These are phyloP conservation scores for Drosophila parvula DNA, from an alignment of 1,140 invertebrate species.

Conservation along the genomic window DNA sequence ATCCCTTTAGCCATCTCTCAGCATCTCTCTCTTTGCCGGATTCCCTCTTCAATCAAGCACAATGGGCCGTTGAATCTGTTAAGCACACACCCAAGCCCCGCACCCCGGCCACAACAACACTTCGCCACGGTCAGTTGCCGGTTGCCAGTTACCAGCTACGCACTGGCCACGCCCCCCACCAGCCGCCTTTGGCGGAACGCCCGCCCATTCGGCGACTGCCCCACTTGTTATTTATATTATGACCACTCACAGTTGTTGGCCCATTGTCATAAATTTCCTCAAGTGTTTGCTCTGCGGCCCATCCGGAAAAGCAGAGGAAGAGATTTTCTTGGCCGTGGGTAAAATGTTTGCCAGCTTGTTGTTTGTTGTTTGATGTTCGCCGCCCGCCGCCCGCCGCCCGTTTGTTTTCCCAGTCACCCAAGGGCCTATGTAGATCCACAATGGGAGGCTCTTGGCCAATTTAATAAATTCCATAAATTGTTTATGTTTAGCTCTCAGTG, in stretches of 20 bases:
- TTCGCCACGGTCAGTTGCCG: conserved; percentile 72
- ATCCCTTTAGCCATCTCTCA: conserved; percentile 42
- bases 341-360: conserved; percentile 44
- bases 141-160: conserved; percentile 55
- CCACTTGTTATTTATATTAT: conserved; percentile 81
- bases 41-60: conserved; percentile 67
- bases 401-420: conserved; percentile 23
- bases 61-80: conserved; percentile 57
- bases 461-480: conserved; percentile 79
- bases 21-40: conserved; percentile 30
- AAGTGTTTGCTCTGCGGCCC: conserved; percentile 71
- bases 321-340: conserved; percentile 53
- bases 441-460: conserved; percentile 64
- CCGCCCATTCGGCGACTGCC: conserved; percentile 54
- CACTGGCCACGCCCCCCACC: conserved; percentile 49
- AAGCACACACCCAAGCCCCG: conserved; percentile 28
- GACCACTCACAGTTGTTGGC: conserved; percentile 78
- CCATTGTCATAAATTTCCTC: conserved; percentile 80
- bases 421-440: conserved; percentile 38
- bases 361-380: conserved; percentile 17
- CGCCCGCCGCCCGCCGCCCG: conserved; percentile 1
- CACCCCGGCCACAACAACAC: conserved; percentile 46
- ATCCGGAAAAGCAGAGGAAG: conserved; percentile 32
- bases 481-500: conserved; percentile 50
- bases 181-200: conserved; percentile 9